phyloP scores from a whole-genome alignment of 2,888 invertebrate genomes.

The Yponomeuta cagnagella region DNA sequence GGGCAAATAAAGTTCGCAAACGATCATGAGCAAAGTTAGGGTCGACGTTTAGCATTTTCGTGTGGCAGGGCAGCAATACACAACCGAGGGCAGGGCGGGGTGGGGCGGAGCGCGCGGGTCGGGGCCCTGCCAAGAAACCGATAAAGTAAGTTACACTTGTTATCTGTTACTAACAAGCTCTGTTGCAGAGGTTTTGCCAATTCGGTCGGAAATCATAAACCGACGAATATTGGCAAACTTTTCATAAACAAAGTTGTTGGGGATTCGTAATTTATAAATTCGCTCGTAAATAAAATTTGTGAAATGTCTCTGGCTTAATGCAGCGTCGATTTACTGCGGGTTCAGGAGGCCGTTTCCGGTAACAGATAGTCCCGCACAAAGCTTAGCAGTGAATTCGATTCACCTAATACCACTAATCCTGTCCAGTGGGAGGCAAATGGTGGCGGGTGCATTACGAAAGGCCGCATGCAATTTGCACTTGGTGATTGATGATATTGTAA shows the following conservation, averaged over 20 bases:
- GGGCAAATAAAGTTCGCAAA: constrained; percentile 18
- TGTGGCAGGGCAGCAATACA: constrained; percentile 13
- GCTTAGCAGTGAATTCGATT: constrained; percentile 71
- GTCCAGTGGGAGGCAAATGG: constrained; percentile 55
- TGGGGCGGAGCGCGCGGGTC: not conserved
- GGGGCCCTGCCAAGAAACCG: constrained; percentile 24
- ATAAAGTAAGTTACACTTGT: constrained; percentile 37
- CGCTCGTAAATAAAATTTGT: not conserved
- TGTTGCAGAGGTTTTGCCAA: constrained; percentile 27
- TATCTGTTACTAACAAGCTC: constrained; percentile 28
- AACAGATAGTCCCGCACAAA: constrained; percentile 63
- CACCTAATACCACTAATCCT: constrained; percentile 71
- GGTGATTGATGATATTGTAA: constrained; percentile 65
- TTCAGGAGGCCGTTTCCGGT: constrained; percentile 32
- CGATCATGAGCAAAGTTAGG: constrained; percentile 20
- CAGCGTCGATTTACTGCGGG: constrained; percentile 7
- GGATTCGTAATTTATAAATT: constrained; percentile 20
- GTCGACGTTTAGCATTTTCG: constrained; percentile 17
- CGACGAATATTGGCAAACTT: constrained; percentile 44
- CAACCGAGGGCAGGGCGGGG: constrained; percentile 1
- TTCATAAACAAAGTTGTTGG: constrained; percentile 37
- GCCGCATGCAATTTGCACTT: constrained; percentile 63
- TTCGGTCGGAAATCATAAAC: constrained; percentile 39
- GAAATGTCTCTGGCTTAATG: not conserved
- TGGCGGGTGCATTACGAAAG: constrained; percentile 57